Base-by-base conservation (phyloP, 2,888 invertebrate genomes). In the Parnassius orleans region DNA sequence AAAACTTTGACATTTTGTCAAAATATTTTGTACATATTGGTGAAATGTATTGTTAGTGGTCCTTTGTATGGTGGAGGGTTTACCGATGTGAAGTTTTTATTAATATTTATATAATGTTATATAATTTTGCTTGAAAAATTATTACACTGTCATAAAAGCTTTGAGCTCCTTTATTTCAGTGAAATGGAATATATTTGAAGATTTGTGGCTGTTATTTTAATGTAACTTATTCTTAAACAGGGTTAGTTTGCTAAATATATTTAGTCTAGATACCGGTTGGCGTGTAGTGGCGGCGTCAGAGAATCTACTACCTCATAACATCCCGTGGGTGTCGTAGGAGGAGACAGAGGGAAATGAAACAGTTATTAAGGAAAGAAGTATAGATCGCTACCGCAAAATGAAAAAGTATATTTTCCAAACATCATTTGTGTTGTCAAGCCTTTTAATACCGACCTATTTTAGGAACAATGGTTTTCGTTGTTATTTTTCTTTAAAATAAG, bases 1-100 rank as follows among this genome's bases (percentile, higher is more conserved):
- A 50, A 63, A 46, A 52, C 54, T 59, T 53, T 63, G 33, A 51
- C 11, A 33, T 51, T 43, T 52, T 63, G 48, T 9, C 15, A 42
- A 50, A 14, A 33, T 44, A 50, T 51, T 61, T n/a, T 61, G 64
- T 64, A 64, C 15, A 57, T 64, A 64, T 19, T 53, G 52, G 47
- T 63, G 2, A 63, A 52, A 60, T 53, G 43, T 48, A 55, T 61
- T 15, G 56, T 60, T 53, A 53, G 53, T 44, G 53, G 57, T n/a
- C 43, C 24, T 57, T 19, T 53, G 46, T 53, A 42, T 11, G 62
- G 57, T 62, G 62, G 53, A 50, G 62, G 59, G 19, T 57, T 50
- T 52, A 60, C 42, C 42, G 48, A 48, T 50, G 44, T 61, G 24
- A 48, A 47, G 15, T 54, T 53, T 53, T 60, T 53, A 42, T 54